Base-by-base conservation (phyloP, 37 sponge, comb jelly and placozoan species). In the Bolinopsis microptera region DNA sequence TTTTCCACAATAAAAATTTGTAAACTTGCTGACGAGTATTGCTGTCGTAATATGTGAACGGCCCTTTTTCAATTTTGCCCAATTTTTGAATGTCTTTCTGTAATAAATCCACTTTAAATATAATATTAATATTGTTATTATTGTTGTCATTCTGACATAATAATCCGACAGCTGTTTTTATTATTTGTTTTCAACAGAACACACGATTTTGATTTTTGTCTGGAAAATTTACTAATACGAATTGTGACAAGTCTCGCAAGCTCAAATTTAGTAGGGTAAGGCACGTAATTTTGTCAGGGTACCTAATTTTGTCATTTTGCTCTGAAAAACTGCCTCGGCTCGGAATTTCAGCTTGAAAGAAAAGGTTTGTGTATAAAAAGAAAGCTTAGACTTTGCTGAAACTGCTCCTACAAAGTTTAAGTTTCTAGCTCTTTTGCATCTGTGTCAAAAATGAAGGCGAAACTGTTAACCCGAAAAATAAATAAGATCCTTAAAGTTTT, bases 131-230 rank as follows among this genome's bases (percentile, higher is more conserved):
- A 48, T 5, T 13, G 13, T 13, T 48, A 18, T 48, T 13, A 48
- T 48, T 48, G 13, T 48, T 48, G 5, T 48, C 61, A 48, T 48
- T 48, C 61, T 48, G 5, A 48, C 13, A 18, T 18, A 48, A 48
- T 48, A 48, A 18, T 13, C 61, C 13, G 13, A 18, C 13, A 48
- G 61, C 13, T 48, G 61, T 70, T 70, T 70, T 70, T 70, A 61
- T 70, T 70, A 70, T 70, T 70, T 70, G 74, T 70, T 70, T 70
- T 70, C 74, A 70, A n/a, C 74, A 70, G 74, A 70, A 21, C 18
- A 21, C 28, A 9, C 74, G 5, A 70, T 70, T 26, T n/a, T 28
- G 30, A 24, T 3, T 22, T 70, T 70, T 24, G 74, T 70, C n/a
- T n/a, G n/a, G n/a, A n/a, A n/a, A n/a, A n/a, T 70, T 70, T 26